phyloP scores from a whole-genome alignment of 2,113 vertebrate genomes.

The Melanerpes formicivorus region DNA sequence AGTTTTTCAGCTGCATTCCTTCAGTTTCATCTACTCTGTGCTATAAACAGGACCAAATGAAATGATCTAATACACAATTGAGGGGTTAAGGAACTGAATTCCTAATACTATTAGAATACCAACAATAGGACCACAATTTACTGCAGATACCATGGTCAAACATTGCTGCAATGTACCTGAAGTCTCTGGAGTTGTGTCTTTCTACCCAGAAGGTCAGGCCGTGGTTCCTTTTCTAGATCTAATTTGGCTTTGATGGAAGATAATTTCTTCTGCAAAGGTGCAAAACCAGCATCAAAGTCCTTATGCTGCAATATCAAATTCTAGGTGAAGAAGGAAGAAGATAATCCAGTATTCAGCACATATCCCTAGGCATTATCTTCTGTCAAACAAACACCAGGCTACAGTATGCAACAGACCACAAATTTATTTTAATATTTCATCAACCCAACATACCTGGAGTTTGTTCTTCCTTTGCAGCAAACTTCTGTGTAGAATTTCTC shows the following conservation, averaged over 20 bases:
- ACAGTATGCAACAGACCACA: background rate
- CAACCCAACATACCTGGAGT: slow-evolving; percentile 78
- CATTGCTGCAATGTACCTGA: slow-evolving; percentile 75
- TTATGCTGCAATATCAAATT: slow-evolving; percentile 81
- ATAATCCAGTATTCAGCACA: background rate
- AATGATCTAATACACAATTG: background rate
- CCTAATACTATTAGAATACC: background rate
- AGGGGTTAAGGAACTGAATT: background rate
- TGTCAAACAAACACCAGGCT: background rate
- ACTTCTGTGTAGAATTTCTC: slow-evolving; percentile 83
- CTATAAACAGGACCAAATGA: background rate
- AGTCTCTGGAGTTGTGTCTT: slow-evolving; percentile 85
- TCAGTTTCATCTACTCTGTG: background rate
- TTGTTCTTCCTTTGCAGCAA: slow-evolving; percentile 85
- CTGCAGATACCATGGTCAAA: background rate
- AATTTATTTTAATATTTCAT: background rate
- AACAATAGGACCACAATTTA: background rate
- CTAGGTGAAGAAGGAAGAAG: slow-evolving; percentile 64
- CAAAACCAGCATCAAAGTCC: slow-evolving; percentile 80
- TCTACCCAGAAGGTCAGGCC: slow-evolving; percentile 84
- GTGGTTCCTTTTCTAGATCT: slow-evolving; percentile 70
- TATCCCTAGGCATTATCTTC: background rate
- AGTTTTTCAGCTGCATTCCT: background rate
- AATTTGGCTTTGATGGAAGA: slow-evolving; percentile 71
- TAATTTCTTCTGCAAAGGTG: slow-evolving; percentile 77